Conservation (phyloP, 2,797 vertebrate genomes). For the Sparidentex hasta region DNA sequence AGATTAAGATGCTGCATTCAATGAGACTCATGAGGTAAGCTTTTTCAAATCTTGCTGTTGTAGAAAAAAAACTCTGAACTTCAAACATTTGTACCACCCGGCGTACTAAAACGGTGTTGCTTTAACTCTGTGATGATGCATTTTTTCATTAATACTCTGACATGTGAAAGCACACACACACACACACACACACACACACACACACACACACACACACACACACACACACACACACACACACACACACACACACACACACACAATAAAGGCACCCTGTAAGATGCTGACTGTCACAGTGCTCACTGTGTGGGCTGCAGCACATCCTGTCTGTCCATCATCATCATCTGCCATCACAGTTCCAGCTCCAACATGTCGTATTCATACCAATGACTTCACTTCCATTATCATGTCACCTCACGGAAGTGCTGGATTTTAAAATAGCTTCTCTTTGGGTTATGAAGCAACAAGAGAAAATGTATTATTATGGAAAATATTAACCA, state of each 20-base stretch:
- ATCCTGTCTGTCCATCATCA: constrained; percentile 14
- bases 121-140: not conserved
- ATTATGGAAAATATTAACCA: not conserved
- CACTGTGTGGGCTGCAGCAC: constrained; percentile 27
- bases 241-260: too few species aligned
- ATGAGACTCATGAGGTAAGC: not conserved
- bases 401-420: not conserved
- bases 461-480: not conserved
- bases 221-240: too few species aligned
- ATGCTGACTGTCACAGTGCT: constrained; percentile 6
- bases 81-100: not conserved
- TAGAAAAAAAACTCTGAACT: not conserved
- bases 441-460: not conserved
- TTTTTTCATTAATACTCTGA: not conserved
- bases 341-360: constrained; percentile 13
- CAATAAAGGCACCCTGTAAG: not conserved
- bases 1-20: not conserved
- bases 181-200: too few species aligned
- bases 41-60: not conserved
- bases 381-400: not conserved
- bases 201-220: too few species aligned
- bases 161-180: not conserved
- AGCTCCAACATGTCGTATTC: not conserved
- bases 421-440: not conserved
- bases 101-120: not conserved